These are phyloP conservation scores for Rugalucina vietnamica DNA, from an alignment of 2,888 invertebrate genomes.

Conservation along the genomic window DNA sequence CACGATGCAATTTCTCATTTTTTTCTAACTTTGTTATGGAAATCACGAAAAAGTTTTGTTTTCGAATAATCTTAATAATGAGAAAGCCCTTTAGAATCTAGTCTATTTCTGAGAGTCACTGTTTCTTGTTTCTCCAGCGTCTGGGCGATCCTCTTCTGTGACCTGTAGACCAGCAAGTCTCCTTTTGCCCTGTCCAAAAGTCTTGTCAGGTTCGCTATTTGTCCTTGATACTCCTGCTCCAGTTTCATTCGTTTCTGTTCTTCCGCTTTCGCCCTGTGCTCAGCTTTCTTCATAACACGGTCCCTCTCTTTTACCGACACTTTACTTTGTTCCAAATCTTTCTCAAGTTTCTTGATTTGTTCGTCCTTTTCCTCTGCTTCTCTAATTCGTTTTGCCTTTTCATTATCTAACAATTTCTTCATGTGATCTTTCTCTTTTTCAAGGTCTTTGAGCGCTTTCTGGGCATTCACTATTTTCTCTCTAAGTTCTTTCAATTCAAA, in stretches of 20 bases:
- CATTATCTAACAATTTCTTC: slow-evolving; percentile 22
- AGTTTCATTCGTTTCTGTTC: slow-evolving; percentile 42
- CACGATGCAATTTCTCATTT: too few species aligned
- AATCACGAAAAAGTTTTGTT: too few species aligned
- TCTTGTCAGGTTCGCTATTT: not conserved
- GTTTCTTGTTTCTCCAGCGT: not conserved
- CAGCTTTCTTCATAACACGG: slow-evolving; percentile 34
- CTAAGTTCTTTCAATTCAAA: slow-evolving; percentile 29
- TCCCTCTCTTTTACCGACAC: slow-evolving; percentile 42
- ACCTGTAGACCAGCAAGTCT: slow-evolving; percentile 50
- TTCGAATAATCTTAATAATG: too few species aligned
- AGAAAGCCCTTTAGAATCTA: too few species aligned
- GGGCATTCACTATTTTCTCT: slow-evolving; percentile 28
- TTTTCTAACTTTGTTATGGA: too few species aligned
- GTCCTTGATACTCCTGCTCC: slow-evolving; percentile 37
- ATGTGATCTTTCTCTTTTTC: slow-evolving; percentile 31
- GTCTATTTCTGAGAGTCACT: not conserved
- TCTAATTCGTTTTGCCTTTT: slow-evolving; percentile 35
- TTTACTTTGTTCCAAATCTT: slow-evolving; percentile 36
- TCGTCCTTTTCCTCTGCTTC: slow-evolving; percentile 45
- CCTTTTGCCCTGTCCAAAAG: slow-evolving; percentile 48
- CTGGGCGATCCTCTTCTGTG: slow-evolving; percentile 37
- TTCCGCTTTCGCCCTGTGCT: slow-evolving; percentile 40
- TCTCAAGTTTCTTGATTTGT: slow-evolving; percentile 42
- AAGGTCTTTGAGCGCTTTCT: slow-evolving; percentile 27